phyloP scores from a whole-genome alignment of 2,888 invertebrate genomes.

The Pachliopta kotzebuea region DNA sequence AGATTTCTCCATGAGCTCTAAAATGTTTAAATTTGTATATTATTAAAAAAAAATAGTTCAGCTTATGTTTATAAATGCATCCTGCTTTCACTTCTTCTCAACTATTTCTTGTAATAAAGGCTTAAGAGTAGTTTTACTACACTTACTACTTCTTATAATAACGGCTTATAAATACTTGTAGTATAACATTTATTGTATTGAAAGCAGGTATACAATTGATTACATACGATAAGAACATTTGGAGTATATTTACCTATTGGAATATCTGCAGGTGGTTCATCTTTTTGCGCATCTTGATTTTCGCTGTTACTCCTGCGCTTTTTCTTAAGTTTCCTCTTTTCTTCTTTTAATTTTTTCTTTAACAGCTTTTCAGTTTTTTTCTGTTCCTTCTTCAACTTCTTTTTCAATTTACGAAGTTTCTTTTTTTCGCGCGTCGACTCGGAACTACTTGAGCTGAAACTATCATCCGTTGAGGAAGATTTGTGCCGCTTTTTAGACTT shows the following conservation, averaged over 20 bases:
- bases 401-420: slow-evolving; percentile 77
- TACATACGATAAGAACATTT: too few relatives aligned
- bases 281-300: slow-evolving; percentile 43
- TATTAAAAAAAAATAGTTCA: too few relatives aligned
- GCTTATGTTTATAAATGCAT: neutral
- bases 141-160: neutral
- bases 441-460: slow-evolving; percentile 67
- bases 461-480: slow-evolving; percentile 47
- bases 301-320: slow-evolving; percentile 48
- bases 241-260: slow-evolving; percentile 56
- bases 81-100: too few relatives aligned
- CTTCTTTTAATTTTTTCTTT: slow-evolving; percentile 75
- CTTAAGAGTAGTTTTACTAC: neutral
- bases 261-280: slow-evolving; percentile 58
- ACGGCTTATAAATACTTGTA: neutral
- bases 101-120: neutral
- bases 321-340: slow-evolving; percentile 64
- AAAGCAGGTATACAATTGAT: neutral
- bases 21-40: slow-evolving; percentile 24
- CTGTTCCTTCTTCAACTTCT: slow-evolving; percentile 77
- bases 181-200: neutral
- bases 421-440: slow-evolving; percentile 72
- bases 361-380: slow-evolving; percentile 75
- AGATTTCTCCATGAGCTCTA: slow-evolving; percentile 81
- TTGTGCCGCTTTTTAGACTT: slow-evolving; percentile 64